Evolutionary conservation across 1,140 invertebrate species (phyloP), one percentile per base, ranked within the genome.

Genomic region (Rhyacophila brunnea): DNA sequence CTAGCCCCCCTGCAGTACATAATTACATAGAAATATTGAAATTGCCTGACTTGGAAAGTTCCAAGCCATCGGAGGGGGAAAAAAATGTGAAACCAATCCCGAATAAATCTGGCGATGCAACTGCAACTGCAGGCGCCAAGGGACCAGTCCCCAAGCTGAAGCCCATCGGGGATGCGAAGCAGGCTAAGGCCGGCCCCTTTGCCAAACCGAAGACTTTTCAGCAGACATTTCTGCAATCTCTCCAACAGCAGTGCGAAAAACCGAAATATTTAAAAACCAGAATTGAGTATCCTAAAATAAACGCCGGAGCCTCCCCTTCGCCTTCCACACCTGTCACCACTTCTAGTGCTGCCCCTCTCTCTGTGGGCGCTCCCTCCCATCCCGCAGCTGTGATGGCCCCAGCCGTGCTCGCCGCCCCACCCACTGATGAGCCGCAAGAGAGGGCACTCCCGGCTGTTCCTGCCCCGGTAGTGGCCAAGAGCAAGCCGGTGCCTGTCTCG

Each of bases 1-100:
- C 71, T n/a, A 76, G 74, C 46, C 73, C 72, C 61, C 77, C 80
- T 28, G 80, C 80, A 28, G 80, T 82, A 9, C 79, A 82, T 67
- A 83, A 83, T 67, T 82, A 77, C 62, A 82, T 83, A 51, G 81
- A 83, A 73, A 83, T 83, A 49, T 68, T 83, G 51, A 83, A 83
- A 70, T 66, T 83, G 38, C 80, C 80, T 20, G 81, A 83, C 52
- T 69, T 64, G 46, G 75, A 65, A 19, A 35, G 72, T 51, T 36
- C 68, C 19, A 77, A 73, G 66, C 73, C 73, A 62, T 13, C 19
- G 47, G 69, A 73, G 51, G 35, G 35, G 19, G 60, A 49, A 52
- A 58, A 42, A 61, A 72, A 74, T 51, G 71, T 71, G 67, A 57
- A 54, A 44, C 68, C 59, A 63, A 3, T 67, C 42, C 71, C 73